Evolutionary conservation across 1,140 invertebrate species (phyloP), one percentile per base, ranked within the genome.

Genomic region (Philaenus spumarius): DNA sequence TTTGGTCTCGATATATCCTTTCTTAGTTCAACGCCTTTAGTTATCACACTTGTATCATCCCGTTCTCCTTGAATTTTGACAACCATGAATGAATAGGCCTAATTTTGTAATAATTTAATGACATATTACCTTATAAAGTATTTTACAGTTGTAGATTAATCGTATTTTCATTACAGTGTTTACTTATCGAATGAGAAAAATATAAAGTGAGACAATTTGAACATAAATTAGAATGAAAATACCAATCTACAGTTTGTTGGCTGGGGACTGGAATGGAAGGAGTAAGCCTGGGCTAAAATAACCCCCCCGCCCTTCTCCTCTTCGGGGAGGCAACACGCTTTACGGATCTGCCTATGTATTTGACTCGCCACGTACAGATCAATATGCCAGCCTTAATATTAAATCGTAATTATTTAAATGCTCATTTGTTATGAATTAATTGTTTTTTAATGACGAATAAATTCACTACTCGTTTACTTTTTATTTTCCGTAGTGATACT

Each of bases 321-420:
- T 6, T 2, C 19, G 58, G 58, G 58, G 58, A 55, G 51, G n/a
- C n/a, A 15, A 37, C 26, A 22, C 58, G 52, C 17, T 46, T 17
- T 22, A 22, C 37, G 51, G 42, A 45, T n/a, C 43, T 46, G 58
- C 58, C 58, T 15, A 30, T 51, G 19, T 23, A 22, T 45, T 15
- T 39, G 15, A 42, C 20, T 45, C 46, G 58, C 58, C 58, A 60
- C 58, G 52, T 55, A 35, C 58, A 26, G 58, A 60, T 60, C 58
- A 60, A 60, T 60, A 60, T 47, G 23, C 40, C 30, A 54, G 35
- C 7, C 39, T 37, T 30, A 30, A 30, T 30, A 30, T 30, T 30
- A 30, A 30, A 30, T 30, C 47, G 11, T 37, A 17, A 15, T 43
- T 22, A 15, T 55, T 30, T 46, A 53, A 42, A 35, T 17, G 37